Evolutionary conservation across 64 coral and sea anemone genomes (phyloP).

Genomic region (Platygyra sinensis): DNA sequence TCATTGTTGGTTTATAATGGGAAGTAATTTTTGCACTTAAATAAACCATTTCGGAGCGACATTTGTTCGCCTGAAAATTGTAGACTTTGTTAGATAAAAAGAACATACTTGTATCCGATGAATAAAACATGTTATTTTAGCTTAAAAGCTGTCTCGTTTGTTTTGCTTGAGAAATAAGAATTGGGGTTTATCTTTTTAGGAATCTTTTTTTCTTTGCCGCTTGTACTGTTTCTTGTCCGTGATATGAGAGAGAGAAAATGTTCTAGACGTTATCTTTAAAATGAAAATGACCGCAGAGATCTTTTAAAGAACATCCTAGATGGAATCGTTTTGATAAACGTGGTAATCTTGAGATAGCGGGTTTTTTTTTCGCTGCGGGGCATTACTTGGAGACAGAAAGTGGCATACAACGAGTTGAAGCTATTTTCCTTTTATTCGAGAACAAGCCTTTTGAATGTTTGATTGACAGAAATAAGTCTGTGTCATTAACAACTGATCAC

Average conservation of each 20-base stretch:
- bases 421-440: slow-evolving; percentile 33
- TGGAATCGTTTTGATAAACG: slow-evolving; percentile 58
- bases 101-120: slow-evolving; percentile 61
- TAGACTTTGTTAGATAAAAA: slow-evolving; percentile 46
- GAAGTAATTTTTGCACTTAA: slow-evolving; percentile 13
- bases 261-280: slow-evolving; percentile 49
- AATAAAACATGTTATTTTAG: slow-evolving; percentile 89
- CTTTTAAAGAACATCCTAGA: slow-evolving; percentile 59
- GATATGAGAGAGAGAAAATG: slow-evolving; percentile 4
- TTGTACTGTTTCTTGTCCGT: slow-evolving; percentile 11
- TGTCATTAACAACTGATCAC: slow-evolving; percentile 85
- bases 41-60: not conserved
- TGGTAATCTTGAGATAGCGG: slow-evolving; percentile 58
- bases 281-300: slow-evolving; percentile 71
- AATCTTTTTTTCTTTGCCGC: slow-evolving; percentile 73
- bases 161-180: slow-evolving; percentile 53
- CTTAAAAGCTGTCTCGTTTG: slow-evolving; percentile 47
- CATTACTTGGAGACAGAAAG: slow-evolving; percentile 43
- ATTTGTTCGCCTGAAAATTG: not conserved
- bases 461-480: slow-evolving; percentile 68
- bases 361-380: slow-evolving; percentile 60
- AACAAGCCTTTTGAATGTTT: slow-evolving; percentile 69
- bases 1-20: slow-evolving; percentile 1
- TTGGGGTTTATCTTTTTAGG: slow-evolving; percentile 66
- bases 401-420: slow-evolving; percentile 5